A percentile compares a stretch with the other conserved stretches of the same genome.
Conservation (phyloP, 2,113 vertebrate species). For the Hoplias malabaricus region DNA sequence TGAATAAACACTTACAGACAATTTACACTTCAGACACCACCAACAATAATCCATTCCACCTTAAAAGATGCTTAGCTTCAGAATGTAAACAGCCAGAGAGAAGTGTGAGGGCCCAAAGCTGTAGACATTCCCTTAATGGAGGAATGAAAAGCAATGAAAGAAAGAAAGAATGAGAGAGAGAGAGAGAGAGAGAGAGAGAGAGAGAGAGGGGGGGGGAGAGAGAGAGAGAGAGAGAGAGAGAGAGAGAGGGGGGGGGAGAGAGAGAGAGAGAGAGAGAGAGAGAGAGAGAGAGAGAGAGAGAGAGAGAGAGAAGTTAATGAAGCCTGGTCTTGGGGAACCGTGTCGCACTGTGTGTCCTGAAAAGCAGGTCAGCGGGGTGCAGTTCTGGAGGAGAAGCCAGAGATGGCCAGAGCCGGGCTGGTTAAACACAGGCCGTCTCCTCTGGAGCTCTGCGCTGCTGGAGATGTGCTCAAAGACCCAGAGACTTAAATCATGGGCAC, state of each 20-base stretch:
- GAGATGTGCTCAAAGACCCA: slow-evolving; percentile 37
- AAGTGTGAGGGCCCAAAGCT: no score
- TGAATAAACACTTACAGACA: no score
- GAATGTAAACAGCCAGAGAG: no score
- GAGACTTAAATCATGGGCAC: no score
- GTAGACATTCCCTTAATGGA: no score
- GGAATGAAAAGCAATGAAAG: not conserved
- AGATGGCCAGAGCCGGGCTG: slow-evolving; percentile 25
- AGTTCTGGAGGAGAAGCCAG: slow-evolving; percentile 24
- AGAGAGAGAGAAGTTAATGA: slow-evolving; percentile 36
- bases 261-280: no score
- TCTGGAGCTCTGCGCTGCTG: slow-evolving; percentile 19
- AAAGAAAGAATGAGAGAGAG: not conserved
- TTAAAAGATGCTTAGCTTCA: no score
- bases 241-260: no score
- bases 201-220: not conserved
- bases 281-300: slow-evolving; percentile 5
- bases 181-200: not conserved
- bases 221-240: no score
- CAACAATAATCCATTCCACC: no score
- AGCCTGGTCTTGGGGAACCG: slow-evolving; percentile 14
- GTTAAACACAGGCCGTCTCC: not conserved
- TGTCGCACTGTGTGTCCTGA: slow-evolving; percentile 35
- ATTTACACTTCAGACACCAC: no score
- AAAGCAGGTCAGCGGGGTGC: slow-evolving; percentile 45